Evolutionary conservation across 2,113 vertebrate species (phyloP).

Genomic region (Lethenteron reissneri): DNA sequence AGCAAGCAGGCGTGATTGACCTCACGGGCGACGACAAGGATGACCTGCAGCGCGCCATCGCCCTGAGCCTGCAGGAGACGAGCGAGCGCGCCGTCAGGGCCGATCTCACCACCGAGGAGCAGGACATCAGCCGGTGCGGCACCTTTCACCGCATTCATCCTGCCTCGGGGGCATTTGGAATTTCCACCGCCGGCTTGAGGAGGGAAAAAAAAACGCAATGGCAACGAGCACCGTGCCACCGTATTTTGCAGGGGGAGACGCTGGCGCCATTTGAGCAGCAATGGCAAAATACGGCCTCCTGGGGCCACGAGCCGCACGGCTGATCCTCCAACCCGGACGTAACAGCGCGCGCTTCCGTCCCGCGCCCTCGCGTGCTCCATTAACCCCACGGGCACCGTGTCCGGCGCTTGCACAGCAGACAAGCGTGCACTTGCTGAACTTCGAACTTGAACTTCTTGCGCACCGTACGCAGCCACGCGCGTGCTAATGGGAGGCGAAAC

Average conservation of each 20-base stretch:
- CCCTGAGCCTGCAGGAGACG: conserved; percentile 35
- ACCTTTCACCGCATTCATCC: conserved; percentile 11
- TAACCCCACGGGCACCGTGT: too few relatives aligned
- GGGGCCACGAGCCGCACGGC: background rate
- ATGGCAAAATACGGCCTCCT: background rate
- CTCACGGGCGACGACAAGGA: conserved; percentile 37
- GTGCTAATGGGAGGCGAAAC: too few relatives aligned
- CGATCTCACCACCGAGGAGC: conserved; percentile 93
- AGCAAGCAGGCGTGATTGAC: conserved; percentile 63
- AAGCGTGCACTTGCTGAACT: too few relatives aligned
- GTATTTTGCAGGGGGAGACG: background rate
- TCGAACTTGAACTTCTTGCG: too few relatives aligned
- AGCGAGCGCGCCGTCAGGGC: conserved; percentile 28
- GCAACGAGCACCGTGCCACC: conserved; percentile 23
- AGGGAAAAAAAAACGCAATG: conserved; percentile 29
- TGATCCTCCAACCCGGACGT: too few relatives aligned
- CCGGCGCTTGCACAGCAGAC: too few relatives aligned
- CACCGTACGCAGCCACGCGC: too few relatives aligned
- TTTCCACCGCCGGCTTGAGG: background rate
- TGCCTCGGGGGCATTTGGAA: background rate
- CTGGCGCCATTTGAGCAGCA: background rate
- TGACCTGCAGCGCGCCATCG: conserved; percentile 24
- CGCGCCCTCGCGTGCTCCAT: too few relatives aligned
- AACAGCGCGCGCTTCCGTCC: too few relatives aligned
- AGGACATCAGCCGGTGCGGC: conserved; percentile 89